A percentile compares a stretch with the other conserved stretches of the same genome.
These are phyloP conservation scores for Drosophila longiperda DNA, from an alignment of 2,888 invertebrate species.

Conservation along the genomic window DNA sequence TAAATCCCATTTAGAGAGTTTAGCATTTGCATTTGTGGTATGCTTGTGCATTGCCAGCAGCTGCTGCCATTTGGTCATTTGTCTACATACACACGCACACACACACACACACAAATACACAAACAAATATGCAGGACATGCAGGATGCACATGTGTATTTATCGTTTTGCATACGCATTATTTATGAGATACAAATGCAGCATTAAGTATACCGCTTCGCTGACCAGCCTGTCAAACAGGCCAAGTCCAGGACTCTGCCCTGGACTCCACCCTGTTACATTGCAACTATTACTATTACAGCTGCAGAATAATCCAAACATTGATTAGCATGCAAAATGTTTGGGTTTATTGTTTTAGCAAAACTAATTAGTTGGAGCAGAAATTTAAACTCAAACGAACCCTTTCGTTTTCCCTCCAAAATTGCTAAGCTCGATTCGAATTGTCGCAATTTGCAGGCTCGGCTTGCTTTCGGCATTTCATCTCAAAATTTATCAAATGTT, in stretches of 20 bases:
- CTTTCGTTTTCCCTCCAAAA: background rate
- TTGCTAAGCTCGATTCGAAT: conserved; percentile 16
- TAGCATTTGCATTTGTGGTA: conserved; percentile 50
- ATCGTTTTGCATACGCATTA: conserved; percentile 78
- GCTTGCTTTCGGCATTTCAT: background rate
- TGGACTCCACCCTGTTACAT: no score
- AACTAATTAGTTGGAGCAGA: conserved; percentile 74
- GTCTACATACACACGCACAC: conserved; percentile 13
- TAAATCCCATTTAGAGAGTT: conserved; percentile 19
- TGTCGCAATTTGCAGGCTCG: conserved; percentile 7
- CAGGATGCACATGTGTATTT: conserved; percentile 64
- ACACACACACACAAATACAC: conserved; percentile 1
- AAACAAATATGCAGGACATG: conserved; percentile 5
- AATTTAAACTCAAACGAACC: conserved; percentile 63
- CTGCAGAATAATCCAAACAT: conserved; percentile 53
- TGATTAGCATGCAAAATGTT: conserved; percentile 70
- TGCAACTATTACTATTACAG: conserved; percentile 36
- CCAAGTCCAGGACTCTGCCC: background rate
- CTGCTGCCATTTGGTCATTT: conserved; percentile 47
- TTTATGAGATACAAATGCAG: conserved; percentile 60
- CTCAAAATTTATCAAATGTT: background rate
- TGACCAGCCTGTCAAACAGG: conserved; percentile 28
- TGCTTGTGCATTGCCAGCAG: conserved; percentile 28
- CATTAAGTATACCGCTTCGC: conserved; percentile 56
- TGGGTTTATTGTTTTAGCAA: conserved; percentile 70